Evolutionary conservation across 2,888 invertebrate species (phyloP).

Genomic region (Adineta ricciae): DNA sequence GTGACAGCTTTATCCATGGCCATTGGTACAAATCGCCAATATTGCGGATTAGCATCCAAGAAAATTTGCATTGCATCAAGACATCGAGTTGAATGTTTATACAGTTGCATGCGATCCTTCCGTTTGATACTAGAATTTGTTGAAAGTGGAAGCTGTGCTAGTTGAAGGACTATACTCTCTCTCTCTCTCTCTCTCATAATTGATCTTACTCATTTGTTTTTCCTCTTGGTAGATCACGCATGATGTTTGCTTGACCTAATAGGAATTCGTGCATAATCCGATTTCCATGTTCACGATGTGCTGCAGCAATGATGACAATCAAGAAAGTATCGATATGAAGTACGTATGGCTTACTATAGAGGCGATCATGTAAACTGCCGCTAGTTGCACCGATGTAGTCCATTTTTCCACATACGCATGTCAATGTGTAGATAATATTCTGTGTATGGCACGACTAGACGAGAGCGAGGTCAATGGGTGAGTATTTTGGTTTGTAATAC

Average conservation of each 20-base stretch:
- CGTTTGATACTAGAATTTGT: not conserved
- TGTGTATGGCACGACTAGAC: not conserved
- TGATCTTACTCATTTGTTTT: not conserved
- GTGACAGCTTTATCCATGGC: not conserved
- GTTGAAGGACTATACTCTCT: too few species aligned
- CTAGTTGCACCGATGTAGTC: not conserved
- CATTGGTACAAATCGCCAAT: not conserved
- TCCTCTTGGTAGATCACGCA: not conserved
- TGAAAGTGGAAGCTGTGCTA: not conserved
- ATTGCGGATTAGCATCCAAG: not conserved
- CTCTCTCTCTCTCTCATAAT: too few species aligned
- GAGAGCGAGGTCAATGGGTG: not conserved
- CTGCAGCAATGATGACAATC: not conserved
- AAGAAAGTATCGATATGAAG: not conserved
- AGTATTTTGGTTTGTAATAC: not conserved
- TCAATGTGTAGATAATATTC: not conserved
- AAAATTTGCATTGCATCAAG: not conserved
- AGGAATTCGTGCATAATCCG: not conserved
- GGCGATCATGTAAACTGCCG: not conserved
- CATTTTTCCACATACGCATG: not conserved
- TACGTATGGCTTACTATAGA: not conserved
- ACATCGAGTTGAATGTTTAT: not conserved
- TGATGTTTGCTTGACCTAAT: not conserved
- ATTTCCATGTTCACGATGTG: slow-evolving; percentile 12
- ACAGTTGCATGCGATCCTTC: not conserved